Evolutionary conservation across 2,888 invertebrate genomes (phyloP).

Genomic region (Drosophila borborema): DNA sequence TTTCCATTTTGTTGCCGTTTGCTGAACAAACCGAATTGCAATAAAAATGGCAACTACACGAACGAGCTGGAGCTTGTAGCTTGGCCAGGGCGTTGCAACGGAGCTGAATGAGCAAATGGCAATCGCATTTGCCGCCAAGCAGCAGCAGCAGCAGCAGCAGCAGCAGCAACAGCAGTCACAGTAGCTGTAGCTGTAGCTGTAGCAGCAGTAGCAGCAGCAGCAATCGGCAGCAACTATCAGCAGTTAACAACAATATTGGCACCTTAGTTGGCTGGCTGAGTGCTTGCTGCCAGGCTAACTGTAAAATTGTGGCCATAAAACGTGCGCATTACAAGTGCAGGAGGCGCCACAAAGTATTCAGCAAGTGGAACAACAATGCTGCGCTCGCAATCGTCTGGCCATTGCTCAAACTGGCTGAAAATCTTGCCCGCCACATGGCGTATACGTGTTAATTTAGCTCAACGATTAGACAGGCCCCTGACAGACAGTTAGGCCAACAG

Average conservation of each 20-base stretch:
- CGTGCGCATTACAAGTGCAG: slow-evolving; percentile 66
- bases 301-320: slow-evolving; percentile 78
- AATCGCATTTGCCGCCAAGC: slow-evolving; percentile 65
- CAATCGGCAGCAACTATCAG: slow-evolving; percentile 71
- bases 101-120: slow-evolving; percentile 62
- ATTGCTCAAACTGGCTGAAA: slow-evolving; percentile 54
- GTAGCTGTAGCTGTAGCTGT: slow-evolving; percentile 14
- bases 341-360: slow-evolving; percentile 65
- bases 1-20: slow-evolving; percentile 24
- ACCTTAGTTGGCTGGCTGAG: slow-evolving; percentile 60
- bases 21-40: slow-evolving; percentile 61
- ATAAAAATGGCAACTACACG: slow-evolving; percentile 61
- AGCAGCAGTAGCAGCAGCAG: slow-evolving; percentile 52
- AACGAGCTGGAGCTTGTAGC: slow-evolving; percentile 11
- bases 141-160: slow-evolving; percentile 31
- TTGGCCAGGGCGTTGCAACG: slow-evolving; percentile 12
- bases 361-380: slow-evolving; percentile 33
- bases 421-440: slow-evolving; percentile 69
- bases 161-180: slow-evolving; percentile 26
- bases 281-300: slow-evolving; percentile 66
- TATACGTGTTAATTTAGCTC: slow-evolving; percentile 75
- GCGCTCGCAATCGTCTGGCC: slow-evolving; percentile 20
- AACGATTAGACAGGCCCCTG: slow-evolving; percentile 67
- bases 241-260: slow-evolving; percentile 82
- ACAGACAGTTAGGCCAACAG: slow-evolving; percentile 18